Conservation (phyloP, 2,797 vertebrate species). For the Anguilla obscura region DNA sequence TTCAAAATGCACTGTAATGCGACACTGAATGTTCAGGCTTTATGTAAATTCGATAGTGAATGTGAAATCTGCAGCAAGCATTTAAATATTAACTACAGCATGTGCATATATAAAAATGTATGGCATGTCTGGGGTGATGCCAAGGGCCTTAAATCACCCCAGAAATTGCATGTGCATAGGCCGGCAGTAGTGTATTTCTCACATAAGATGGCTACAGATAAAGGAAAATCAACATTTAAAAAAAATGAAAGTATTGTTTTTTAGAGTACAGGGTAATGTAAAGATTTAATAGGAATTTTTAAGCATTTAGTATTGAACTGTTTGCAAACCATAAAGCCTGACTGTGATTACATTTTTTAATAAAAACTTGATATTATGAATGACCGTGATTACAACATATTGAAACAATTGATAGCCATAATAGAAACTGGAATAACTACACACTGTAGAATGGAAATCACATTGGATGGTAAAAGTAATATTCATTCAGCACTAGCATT, state of each 20-base stretch:
- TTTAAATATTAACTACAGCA: not conserved
- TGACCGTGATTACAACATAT: not conserved
- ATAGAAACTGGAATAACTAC: not conserved
- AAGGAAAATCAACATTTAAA: not conserved
- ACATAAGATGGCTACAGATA: not conserved
- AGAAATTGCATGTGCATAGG: not conserved
- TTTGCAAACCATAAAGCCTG: not conserved
- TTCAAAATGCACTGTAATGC: not conserved
- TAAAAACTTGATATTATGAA: not conserved
- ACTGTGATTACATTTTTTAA: not conserved
- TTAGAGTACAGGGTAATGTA: not conserved
- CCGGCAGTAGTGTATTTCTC: not conserved
- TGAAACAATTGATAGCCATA: not conserved
- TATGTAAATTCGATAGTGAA: not conserved
- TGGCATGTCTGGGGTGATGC: not conserved
- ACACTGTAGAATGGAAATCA: not conserved
- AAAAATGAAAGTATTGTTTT: not conserved
- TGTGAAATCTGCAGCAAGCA: not conserved
- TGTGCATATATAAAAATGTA: not conserved
- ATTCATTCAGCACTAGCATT: not conserved
- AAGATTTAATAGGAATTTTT: not conserved
- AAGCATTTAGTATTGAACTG: not conserved
- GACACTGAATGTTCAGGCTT: not conserved
- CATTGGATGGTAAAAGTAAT: not conserved
- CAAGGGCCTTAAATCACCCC: constrained; percentile 2